These are phyloP conservation scores for Rotaria sp. DNA, from an alignment of 2,888 invertebrate genomes.

Conservation along the genomic window DNA sequence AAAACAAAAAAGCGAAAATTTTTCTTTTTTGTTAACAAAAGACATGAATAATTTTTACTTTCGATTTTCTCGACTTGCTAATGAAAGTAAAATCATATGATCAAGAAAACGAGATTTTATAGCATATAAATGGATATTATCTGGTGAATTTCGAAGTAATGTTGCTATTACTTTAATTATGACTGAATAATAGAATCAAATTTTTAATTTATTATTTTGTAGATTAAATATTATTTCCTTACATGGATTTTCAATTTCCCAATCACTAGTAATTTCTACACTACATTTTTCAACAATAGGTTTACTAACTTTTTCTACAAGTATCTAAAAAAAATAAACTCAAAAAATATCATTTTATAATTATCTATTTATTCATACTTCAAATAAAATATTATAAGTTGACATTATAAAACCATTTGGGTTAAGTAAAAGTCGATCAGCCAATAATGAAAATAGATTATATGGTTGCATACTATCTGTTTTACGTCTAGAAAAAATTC, in stretches of 20 bases:
- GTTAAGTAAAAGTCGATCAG: constrained; percentile 79
- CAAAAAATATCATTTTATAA: not conserved
- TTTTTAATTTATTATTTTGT: no score
- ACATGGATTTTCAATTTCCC: constrained; percentile 26
- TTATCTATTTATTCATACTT: constrained; percentile 56
- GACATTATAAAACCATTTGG: constrained; percentile 82
- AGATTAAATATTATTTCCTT: no score
- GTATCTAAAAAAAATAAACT: constrained; percentile 49
- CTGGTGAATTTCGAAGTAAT: constrained; percentile 64
- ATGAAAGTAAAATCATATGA: constrained; percentile 94
- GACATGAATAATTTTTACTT: no score
- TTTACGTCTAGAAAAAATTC: constrained; percentile 79
- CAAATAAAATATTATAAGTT: constrained; percentile 95
- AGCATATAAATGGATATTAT: constrained; percentile 26
- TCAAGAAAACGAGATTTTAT: constrained; percentile 84
- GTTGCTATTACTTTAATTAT: constrained; percentile 97
- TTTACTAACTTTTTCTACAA: constrained; percentile 55
- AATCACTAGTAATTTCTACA: not conserved
- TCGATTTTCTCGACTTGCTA: constrained; percentile 92
- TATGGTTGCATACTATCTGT: constrained; percentile 98
- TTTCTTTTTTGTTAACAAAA: no score
- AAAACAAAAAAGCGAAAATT: not conserved
- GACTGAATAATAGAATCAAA: constrained; percentile 62
- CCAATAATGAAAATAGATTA: constrained; percentile 90
- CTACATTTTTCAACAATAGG: not conserved